Conservation (phyloP, 2,888 invertebrate genomes). For the Oscheius sp. region DNA sequence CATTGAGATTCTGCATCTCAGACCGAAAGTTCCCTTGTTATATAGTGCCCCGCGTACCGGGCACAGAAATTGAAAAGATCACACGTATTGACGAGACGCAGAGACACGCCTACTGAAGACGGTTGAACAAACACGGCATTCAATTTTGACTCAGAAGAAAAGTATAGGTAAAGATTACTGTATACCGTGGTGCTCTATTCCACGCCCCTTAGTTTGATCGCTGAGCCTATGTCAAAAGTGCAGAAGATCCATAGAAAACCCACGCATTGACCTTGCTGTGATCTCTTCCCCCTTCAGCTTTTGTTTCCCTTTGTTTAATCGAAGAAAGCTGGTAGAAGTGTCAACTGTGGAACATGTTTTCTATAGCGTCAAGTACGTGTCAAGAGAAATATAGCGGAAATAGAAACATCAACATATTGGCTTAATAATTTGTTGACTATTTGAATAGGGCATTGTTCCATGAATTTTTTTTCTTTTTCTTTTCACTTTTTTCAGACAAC, state of each 20-base stretch:
- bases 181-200: neutral
- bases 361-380: neutral
- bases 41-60: slow-evolving; percentile 28
- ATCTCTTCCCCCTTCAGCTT: neutral
- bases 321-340: neutral
- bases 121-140: slow-evolving; percentile 35
- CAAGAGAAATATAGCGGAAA: neutral
- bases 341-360: neutral
- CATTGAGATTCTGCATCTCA: slow-evolving; percentile 30
- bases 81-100: slow-evolving; percentile 18
- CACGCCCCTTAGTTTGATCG: neutral
- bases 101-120: slow-evolving; percentile 37
- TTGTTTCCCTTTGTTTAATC: neutral
- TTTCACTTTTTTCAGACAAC: neutral
- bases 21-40: slow-evolving; percentile 29
- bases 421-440: neutral
- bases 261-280: slow-evolving; percentile 7
- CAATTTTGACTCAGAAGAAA: slow-evolving; percentile 25
- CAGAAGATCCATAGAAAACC: slow-evolving; percentile 26
- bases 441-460: neutral
- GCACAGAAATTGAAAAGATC: slow-evolving; percentile 22
- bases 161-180: neutral
- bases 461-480: neutral
- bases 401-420: neutral
- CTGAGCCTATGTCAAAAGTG: slow-evolving; percentile 3